A percentile compares a stretch with the other conserved stretches of the same genome.
Evolutionary conservation across 2,113 vertebrate genomes (phyloP).

Genomic region (Felis catus): F.catus_Fca126_mat1.0 CM031421.1:43016501-43017000

Average conservation of each 20-base stretch:
- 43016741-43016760: neutral
- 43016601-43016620: constrained; percentile 49
- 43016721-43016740: constrained; percentile 45
- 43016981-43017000: neutral
- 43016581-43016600: constrained; percentile 49
- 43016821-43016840: neutral
- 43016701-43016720: neutral
- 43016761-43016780: neutral
- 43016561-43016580: constrained; percentile 47
- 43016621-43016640: neutral
- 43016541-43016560: constrained; percentile 43
- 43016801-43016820: neutral
- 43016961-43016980: neutral
- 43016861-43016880: neutral
- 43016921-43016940: constrained; percentile 26
- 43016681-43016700: constrained; percentile 12
- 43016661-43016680: constrained; percentile 31
- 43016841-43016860: too few species aligned
- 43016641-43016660: constrained; percentile 2
- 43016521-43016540: neutral
- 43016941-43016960: neutral
- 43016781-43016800: neutral
- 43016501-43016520: constrained; percentile 33
- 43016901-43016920: neutral
- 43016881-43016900: neutral